Evolutionary conservation across 2,113 vertebrate species (phyloP), one percentile per base, ranked within the genome.

Genomic region (Mugil cephalus): DNA sequence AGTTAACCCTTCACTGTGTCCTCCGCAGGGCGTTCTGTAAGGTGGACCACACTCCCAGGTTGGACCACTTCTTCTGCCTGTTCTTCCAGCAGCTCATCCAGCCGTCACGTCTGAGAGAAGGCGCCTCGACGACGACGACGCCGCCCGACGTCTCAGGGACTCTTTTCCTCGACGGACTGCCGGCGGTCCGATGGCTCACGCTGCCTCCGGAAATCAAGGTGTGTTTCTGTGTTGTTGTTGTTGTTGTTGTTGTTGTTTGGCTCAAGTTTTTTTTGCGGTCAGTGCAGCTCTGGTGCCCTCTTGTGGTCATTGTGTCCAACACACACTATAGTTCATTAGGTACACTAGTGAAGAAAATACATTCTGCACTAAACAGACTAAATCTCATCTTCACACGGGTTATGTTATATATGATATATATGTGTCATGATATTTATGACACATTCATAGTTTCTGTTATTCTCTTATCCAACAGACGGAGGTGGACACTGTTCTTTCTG

Each of bases 31-130:
- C 96, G 30, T 99, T 99, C 86, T 94, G 95, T 86, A 91, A 94
- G 83, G 73, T 50, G 19, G 96, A 96, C 79, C 94, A 96, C 8
- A 59, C 74, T 62, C 91, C 96, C 70, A 91, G 93, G 36, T 82
- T 99, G 93, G 96, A 99, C 94, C 96, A 96, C 56, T 98, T 99
- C 92, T 99, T 99, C 93, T 95, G 88, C 93, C 92, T 99, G 82
- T 95, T 98, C 91, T 99, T 99, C 92, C 96, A 98, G 92, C 95
- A 95, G 87, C 93, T 95, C 0, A 94, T 98, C 47, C 96, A 94
- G 79, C 96, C 95, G 0, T 87, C 77, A 0, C 88, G 84, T 1
- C 74, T 95, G 4, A 91, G 63, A 2, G 56, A 84, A 63, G 88
- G 89, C 61, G 68, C 88, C 48, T 42, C 88, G 0, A 51, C 85